Conservation (phyloP, 2,113 vertebrate genomes). For the Cryptotis parvus region DNA sequence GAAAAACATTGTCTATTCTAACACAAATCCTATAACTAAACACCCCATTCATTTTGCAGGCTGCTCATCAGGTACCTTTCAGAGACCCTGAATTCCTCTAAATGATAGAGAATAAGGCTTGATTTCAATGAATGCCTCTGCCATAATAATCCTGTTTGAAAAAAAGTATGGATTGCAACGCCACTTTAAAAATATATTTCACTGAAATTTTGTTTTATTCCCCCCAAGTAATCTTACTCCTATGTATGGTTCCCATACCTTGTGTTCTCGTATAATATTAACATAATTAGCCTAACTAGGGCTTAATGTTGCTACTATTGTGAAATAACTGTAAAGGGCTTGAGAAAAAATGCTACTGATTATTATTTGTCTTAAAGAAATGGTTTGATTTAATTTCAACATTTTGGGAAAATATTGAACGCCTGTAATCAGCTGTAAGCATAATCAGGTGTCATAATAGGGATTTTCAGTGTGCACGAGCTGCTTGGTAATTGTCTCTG, state of each 20-base stretch:
- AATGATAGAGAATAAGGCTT: constrained; percentile 67
- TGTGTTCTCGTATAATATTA: constrained; percentile 14
- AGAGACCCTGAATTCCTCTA: constrained; percentile 35
- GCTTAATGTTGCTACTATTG: constrained; percentile 36
- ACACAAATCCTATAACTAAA: constrained; percentile 41
- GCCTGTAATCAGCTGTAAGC: constrained; percentile 3
- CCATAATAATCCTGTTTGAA: constrained; percentile 23
- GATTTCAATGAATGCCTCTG: constrained; percentile 69
- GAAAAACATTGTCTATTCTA: neutral
- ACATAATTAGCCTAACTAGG: constrained; percentile 26
- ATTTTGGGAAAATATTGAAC: constrained; percentile 60
- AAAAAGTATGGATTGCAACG: constrained; percentile 24
- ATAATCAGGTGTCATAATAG: neutral
- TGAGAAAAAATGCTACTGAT: constrained; percentile 11
- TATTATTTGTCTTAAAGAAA: constrained; percentile 52
- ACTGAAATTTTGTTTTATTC: constrained; percentile 38
- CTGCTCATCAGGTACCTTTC: constrained; percentile 70
- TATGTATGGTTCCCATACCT: constrained; percentile 14
- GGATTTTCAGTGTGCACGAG: neutral
- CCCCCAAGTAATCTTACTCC: constrained; percentile 29
- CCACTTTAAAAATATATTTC: constrained; percentile 11
- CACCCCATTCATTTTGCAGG: neutral
- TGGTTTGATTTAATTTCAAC: constrained; percentile 53
- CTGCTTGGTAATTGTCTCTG: neutral
- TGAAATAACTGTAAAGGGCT: constrained; percentile 22